These are phyloP conservation scores for Scrobipalpa atriplicella DNA, from an alignment of 2,888 invertebrate genomes.

Conservation along the genomic window DNA sequence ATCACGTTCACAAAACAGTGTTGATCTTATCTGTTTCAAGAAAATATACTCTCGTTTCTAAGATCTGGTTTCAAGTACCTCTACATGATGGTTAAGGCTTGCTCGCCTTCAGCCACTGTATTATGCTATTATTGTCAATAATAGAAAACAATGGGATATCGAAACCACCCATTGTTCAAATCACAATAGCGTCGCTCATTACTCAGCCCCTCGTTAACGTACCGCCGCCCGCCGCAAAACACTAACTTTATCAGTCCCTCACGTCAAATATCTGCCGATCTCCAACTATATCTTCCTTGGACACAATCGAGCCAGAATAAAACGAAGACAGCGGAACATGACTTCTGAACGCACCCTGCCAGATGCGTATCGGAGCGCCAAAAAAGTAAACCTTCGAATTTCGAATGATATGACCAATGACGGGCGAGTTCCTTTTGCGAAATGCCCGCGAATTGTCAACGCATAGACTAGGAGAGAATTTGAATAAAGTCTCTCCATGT, in stretches of 20 bases:
- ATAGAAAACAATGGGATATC: conserved; percentile 75
- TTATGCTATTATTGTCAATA: conserved; percentile 61
- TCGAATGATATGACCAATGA: conserved; percentile 74
- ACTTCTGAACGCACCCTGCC: conserved; percentile 63
- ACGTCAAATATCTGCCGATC: conserved; percentile 79
- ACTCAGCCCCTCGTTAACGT: conserved; percentile 79
- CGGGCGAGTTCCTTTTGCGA: conserved; percentile 75
- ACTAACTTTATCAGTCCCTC: conserved; percentile 78
- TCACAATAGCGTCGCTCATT: conserved; percentile 78
- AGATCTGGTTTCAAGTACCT: conserved; percentile 3
- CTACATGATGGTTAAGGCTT: conserved; percentile 35
- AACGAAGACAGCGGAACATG: conserved; percentile 57
- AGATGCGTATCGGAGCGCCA: conserved; percentile 78
- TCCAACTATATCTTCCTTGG: conserved; percentile 69
- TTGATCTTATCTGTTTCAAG: conserved; percentile 2
- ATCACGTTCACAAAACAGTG: conserved; percentile 4
- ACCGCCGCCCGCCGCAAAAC: conserved; percentile 70
- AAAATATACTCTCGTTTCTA: background rate
- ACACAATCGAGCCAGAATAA: conserved; percentile 74
- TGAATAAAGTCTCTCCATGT: conserved; percentile 53
- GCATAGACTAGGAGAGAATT: conserved; percentile 77
- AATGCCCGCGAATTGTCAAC: conserved; percentile 79
- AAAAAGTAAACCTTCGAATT: conserved; percentile 59
- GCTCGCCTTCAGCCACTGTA: conserved; percentile 26
- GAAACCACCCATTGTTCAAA: conserved; percentile 73